These are phyloP conservation scores for Hyposoter dolosus DNA, from an alignment of 2,888 invertebrate species.

Conservation along the genomic window DNA sequence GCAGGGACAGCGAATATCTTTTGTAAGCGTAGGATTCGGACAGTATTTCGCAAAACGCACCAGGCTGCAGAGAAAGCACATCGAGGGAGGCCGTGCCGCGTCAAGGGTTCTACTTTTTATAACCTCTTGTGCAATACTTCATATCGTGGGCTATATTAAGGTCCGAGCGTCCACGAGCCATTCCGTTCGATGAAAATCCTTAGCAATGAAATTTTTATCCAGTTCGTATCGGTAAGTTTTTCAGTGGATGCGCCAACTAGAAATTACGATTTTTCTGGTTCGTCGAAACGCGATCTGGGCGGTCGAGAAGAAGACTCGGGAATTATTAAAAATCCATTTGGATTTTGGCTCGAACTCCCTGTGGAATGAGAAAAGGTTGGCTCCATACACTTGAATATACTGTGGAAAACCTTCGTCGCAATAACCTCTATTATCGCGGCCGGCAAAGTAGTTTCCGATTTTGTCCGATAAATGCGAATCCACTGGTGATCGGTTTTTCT, in stretches of 20 bases:
- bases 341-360: neutral
- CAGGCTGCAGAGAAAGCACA: too few species aligned
- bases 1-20: too few species aligned
- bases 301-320: neutral
- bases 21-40: neutral
- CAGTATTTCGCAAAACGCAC: too few species aligned
- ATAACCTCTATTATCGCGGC: constrained; percentile 75
- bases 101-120: neutral
- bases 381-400: constrained; percentile 26
- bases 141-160: constrained; percentile 57
- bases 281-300: too few species aligned
- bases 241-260: too few species aligned
- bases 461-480: constrained; percentile 80
- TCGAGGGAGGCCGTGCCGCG: constrained; percentile 35
- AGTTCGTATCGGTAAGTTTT: neutral
- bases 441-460: constrained; percentile 79
- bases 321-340: neutral
- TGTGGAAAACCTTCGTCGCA: constrained; percentile 61
- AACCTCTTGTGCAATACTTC: neutral
- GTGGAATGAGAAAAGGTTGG: constrained; percentile 14
- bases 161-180: neutral
- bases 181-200: neutral
- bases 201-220: neutral
- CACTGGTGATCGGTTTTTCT: constrained; percentile 60
- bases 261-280: too few species aligned